Conservation (phyloP, 2,888 invertebrate species). For the Branchellion lobata region DNA sequence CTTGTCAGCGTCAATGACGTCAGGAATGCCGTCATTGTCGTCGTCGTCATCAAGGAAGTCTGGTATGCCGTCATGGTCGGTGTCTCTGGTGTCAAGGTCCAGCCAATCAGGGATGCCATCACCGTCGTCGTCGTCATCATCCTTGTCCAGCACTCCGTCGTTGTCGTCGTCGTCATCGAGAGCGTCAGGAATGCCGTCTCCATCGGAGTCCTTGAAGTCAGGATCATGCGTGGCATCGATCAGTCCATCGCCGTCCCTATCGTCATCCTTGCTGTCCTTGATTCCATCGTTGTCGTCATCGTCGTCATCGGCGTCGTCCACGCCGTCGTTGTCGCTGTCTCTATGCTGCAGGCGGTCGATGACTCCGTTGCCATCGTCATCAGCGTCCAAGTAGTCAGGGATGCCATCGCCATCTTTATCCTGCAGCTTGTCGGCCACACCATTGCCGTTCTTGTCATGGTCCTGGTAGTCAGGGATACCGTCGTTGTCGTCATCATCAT, state of each 20-base stretch:
- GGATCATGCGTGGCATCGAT: constrained; percentile 38
- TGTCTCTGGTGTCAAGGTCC: constrained; percentile 43
- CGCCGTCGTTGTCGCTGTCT: constrained; percentile 42
- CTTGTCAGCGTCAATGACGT: constrained; percentile 37
- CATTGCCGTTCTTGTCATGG: constrained; percentile 45
- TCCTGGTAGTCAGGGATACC: constrained; percentile 38
- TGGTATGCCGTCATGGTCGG: constrained; percentile 41
- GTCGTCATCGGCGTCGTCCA: constrained; percentile 39
- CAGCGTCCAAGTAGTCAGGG: constrained; percentile 39
- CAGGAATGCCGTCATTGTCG: constrained; percentile 46
- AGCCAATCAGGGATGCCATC: constrained; percentile 43
- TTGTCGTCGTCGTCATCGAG: constrained; percentile 45
- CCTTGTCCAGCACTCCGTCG: constrained; percentile 37
- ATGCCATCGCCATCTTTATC: constrained; percentile 50
- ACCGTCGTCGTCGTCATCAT: constrained; percentile 43
- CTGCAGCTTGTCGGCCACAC: constrained; percentile 43
- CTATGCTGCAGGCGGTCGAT: constrained; percentile 28
- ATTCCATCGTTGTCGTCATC: constrained; percentile 47
- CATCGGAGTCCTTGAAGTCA: constrained; percentile 44
- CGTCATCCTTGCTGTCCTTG: constrained; percentile 36
- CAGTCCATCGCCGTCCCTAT: constrained; percentile 44
- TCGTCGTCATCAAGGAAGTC: constrained; percentile 46
- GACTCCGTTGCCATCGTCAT: constrained; percentile 45
- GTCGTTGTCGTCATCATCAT: constrained; percentile 48
- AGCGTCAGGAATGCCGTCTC: constrained; percentile 40